These are phyloP conservation scores for Myxocyprinus asiaticus DNA, from an alignment of 2,113 vertebrate species.

Conservation along the genomic window DNA sequence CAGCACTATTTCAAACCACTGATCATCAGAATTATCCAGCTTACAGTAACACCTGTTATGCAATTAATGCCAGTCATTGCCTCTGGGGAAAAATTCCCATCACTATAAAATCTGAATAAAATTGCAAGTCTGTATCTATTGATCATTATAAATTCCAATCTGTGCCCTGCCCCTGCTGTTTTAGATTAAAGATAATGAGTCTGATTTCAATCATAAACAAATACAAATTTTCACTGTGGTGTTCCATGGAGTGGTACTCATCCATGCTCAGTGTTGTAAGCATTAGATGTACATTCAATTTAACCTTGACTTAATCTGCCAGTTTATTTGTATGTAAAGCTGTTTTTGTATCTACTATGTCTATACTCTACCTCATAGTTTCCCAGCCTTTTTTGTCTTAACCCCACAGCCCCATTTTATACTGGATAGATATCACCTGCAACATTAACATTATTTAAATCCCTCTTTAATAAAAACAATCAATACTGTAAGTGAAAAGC, in stretches of 20 bases:
- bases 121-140: conserved; percentile 47
- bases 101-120: conserved; percentile 59
- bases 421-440: too few species aligned
- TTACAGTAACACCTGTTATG: conserved; percentile 67
- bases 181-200: conserved; percentile 56
- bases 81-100: conserved; percentile 65
- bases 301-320: background rate
- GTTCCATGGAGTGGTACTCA: conserved; percentile 25
- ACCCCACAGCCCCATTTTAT: too few species aligned
- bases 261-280: background rate
- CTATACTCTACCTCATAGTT: background rate
- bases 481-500: too few species aligned
- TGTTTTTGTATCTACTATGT: conserved; percentile 1
- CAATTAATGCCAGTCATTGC: conserved; percentile 74
- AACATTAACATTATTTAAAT: too few species aligned
- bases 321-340: background rate
- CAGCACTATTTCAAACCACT: conserved; percentile 63
- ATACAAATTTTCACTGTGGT: conserved; percentile 14
- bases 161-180: conserved; percentile 59
- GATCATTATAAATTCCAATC: conserved; percentile 58
- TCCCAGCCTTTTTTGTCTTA: too few species aligned
- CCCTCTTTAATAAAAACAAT: too few species aligned
- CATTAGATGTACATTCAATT: conserved; percentile 17
- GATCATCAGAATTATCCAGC: conserved; percentile 68
- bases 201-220: conserved; percentile 50